Evolutionary conservation across 2,888 invertebrate species (phyloP), one percentile per base, ranked within the genome.

Genomic region (Coecobrya sp.): DNA sequence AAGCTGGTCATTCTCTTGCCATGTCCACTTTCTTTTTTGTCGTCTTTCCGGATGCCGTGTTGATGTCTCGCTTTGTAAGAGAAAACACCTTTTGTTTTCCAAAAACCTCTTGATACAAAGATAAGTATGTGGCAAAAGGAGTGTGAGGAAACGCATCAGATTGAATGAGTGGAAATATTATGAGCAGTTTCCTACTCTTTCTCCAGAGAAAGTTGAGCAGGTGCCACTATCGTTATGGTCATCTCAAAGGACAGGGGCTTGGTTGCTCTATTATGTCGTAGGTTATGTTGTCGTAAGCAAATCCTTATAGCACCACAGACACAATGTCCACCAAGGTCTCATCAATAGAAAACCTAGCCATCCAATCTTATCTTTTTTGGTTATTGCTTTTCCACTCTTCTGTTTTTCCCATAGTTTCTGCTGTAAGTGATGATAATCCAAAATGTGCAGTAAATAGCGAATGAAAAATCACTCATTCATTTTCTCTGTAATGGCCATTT

Each of bases 391-490:
- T 85, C 27, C 27, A n/a, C 22, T 62, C 36, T 45, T 45, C 36
- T 22, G 30, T 42, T 89, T 22, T 42, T 7, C n/a, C 68, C 25
- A 36, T n/a, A 10, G n/a, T n/a, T 27, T 1, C 49, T 79, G 16
- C 49, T 22, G 27, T 25, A 82, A 22, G 22, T 68, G 86, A 86
- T 81, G 36, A 68, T 70, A 87, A 90, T 89, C 92, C 62, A 55
- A 45, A 62, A 81, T 52, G 8, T 16, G 65, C 25, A 86, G 92
- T 87, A 92, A 92, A 92, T 90, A 90, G 86, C 76, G 45, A 85
- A 73, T 92, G 89, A 92, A 90, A 73, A 92, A 92, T 84, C 92
- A 92, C 90, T 87, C 89, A 73, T 73, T 85, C 88, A 27, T 89
- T 81, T 85, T 59, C 87, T 19, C 92, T 92, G 89, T 89, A 89